Conservation (phyloP, 2,797 vertebrate genomes). For the Amazona ochrocephala region DNA sequence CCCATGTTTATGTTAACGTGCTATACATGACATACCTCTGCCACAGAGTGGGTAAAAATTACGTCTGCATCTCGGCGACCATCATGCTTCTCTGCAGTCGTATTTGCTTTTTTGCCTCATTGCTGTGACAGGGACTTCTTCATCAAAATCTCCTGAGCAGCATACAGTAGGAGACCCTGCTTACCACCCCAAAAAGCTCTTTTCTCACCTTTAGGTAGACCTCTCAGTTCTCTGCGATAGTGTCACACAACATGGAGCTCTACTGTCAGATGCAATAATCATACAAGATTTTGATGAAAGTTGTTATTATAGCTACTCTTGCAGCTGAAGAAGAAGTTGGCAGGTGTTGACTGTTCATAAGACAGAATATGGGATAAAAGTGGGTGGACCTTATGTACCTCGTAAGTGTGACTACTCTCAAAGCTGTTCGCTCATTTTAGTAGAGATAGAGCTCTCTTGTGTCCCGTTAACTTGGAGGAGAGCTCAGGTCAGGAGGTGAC, state of each 20-base stretch:
- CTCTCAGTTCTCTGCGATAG: not conserved
- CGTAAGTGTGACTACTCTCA: not conserved
- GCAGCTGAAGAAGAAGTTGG: not conserved
- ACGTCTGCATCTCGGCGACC: not conserved
- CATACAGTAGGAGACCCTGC: not conserved
- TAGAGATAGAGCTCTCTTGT: not conserved
- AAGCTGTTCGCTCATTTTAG: not conserved
- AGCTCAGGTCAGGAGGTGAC: not conserved
- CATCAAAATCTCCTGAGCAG: not conserved
- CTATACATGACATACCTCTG: not conserved
- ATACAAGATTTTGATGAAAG: not conserved
- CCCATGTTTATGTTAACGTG: not conserved
- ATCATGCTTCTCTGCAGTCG: not conserved
- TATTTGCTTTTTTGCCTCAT: not conserved
- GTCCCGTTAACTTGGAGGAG: not conserved
- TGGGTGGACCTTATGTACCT: not conserved
- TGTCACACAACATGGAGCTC: not conserved
- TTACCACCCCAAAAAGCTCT: not conserved
- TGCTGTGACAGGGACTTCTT: not conserved
- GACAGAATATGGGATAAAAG: not conserved
- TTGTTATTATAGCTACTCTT: not conserved
- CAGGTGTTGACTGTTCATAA: not conserved
- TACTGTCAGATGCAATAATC: not conserved
- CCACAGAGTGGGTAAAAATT: not conserved
- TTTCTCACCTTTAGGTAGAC: not conserved